These are phyloP conservation scores for Platorchestia sp. DNA, from an alignment of 1,140 invertebrate species.

Conservation along the genomic window DNA sequence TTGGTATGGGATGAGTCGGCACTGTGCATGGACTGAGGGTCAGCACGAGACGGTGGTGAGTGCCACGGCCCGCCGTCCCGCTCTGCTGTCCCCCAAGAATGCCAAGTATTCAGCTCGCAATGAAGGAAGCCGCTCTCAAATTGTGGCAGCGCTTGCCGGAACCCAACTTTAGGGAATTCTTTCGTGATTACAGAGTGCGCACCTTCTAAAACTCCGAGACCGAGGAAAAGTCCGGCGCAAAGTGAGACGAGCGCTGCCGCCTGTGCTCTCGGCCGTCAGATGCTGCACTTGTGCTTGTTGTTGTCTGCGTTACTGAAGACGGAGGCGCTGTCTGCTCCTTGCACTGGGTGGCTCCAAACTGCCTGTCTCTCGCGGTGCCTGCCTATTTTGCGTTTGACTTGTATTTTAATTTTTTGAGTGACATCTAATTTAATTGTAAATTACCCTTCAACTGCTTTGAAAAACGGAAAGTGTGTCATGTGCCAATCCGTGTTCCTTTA, in stretches of 20 bases:
- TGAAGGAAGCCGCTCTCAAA: constrained; percentile 18
- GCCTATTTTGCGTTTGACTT: not conserved
- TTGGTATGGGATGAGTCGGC: not conserved
- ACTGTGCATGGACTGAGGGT: not conserved
- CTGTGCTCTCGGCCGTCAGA: not conserved
- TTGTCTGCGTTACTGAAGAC: not conserved
- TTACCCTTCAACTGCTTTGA: not conserved
- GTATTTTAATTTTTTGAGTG: not conserved
- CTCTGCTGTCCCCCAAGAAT: not conserved
- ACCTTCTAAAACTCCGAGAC: not conserved
- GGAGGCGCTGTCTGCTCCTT: not conserved
- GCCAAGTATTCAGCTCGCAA: not conserved
- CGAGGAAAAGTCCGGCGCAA: not conserved
- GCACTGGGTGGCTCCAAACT: not conserved
- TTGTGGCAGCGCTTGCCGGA: not conserved
- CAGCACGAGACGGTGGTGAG: not conserved
- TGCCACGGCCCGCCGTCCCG: not conserved
- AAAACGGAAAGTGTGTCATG: too few relatives aligned
- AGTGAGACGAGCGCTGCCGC: not conserved
- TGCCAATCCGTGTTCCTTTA: too few relatives aligned
- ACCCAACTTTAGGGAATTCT: constrained; percentile 37
- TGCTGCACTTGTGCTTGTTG: not conserved
- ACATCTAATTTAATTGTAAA: not conserved
- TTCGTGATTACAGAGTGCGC: not conserved
- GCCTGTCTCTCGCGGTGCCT: not conserved